Evolutionary conservation across 2,797 vertebrate genomes (phyloP).

Genomic region (Clarias laeviceps): DNA sequence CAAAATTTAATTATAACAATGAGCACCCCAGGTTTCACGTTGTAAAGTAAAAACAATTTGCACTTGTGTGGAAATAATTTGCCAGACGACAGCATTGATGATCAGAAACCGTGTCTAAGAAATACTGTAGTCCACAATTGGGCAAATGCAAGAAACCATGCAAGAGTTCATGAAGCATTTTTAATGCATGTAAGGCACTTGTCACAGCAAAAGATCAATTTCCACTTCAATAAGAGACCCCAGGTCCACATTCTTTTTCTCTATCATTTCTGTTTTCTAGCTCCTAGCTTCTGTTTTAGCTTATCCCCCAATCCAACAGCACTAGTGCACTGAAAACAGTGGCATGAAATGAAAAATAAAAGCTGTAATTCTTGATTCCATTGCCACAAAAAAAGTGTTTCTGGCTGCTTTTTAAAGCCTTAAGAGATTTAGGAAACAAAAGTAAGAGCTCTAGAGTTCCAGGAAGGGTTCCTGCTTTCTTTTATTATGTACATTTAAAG

Average conservation of each 20-base stretch:
- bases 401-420: not conserved
- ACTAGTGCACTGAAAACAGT: not conserved
- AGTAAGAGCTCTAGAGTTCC: not conserved
- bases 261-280: not conserved
- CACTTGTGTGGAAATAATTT: not conserved
- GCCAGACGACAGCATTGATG: not conserved
- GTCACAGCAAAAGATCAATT: not conserved
- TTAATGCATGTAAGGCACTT: not conserved
- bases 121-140: not conserved
- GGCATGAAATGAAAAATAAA: not conserved
- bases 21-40: not conserved
- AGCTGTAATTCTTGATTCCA: not conserved
- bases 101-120: not conserved
- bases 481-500: not conserved
- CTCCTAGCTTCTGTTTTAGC: not conserved
- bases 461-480: not conserved
- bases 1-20: constrained; percentile 15
- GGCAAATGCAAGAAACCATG: not conserved
- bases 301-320: not conserved
- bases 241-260: not conserved
- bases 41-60: constrained; percentile 13
- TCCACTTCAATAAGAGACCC: not conserved
- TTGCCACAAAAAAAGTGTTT: not conserved
- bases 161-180: not conserved
- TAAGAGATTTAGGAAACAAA: not conserved